Base-by-base conservation (phyloP, 2,113 vertebrate species). In the Myiagra hebetior region DNA sequence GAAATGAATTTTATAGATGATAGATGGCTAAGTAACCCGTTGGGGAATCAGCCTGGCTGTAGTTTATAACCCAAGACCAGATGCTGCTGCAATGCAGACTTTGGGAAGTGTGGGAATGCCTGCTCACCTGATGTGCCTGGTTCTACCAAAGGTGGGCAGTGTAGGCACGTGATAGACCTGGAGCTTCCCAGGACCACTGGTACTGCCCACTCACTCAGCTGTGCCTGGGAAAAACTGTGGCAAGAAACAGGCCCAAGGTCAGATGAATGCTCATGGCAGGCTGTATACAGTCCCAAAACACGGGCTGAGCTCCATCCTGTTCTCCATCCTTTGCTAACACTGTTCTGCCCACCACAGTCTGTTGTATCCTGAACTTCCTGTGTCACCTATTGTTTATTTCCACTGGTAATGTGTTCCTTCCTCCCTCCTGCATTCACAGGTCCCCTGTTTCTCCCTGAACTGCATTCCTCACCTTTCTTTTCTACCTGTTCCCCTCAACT, bases 1-100 rank as follows among this genome's bases (percentile, higher is more conserved):
- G 31, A 84, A 93, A 93, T 67, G 4, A 63, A 85, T 90, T 94
- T 69, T 65, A 55, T 41, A 79, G 55, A 87, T 85, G 50, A 94
- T 47, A 85, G 88, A 90, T 50, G 49, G 46, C 53, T 68, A 65
- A 35, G 33, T 73, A 62, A 70, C 27, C 49, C 28, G 89, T 23
- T 59, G 15, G 10, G n/a, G 19, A 84, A 33, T 67, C 50, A 81
- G 46, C 39, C 30, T 81, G 67, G 21, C 27, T 70, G 21, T 19
- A 70, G 33, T 68, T 95, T 70, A 63, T 65, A 72, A 59, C 47
- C 13, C 24, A 75, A 70, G 62, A 89, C 8, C 39, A 91, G 64
- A 55, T 37, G 53, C 55, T 85, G 33, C 37, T 69, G 70, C 42
- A 79, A 2, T 37, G 72, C 56, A 86, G 68, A 35, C 67, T 79